A percentile compares a stretch with the other conserved stretches of the same genome.
Evolutionary conservation across 2,113 vertebrate species (phyloP).

Genomic region (Amazona vittata): DNA sequence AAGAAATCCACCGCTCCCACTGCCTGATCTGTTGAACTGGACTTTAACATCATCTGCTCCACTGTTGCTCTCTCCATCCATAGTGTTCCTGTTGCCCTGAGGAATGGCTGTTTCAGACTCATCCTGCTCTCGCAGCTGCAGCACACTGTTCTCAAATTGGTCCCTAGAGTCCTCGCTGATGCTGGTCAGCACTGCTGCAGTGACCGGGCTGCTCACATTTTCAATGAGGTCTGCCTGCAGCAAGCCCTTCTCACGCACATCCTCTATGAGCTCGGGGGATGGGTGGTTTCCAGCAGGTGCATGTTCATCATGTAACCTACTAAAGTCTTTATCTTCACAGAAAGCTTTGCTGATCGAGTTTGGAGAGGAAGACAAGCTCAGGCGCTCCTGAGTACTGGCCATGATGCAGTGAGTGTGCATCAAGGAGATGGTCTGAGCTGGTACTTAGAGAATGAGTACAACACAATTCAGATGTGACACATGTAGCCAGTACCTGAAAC

Average conservation of each 20-base stretch:
- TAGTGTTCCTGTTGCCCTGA: slow-evolving; percentile 74
- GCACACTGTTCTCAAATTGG: slow-evolving; percentile 95
- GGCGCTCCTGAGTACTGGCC: slow-evolving; percentile 93
- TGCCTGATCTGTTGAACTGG: slow-evolving; percentile 89
- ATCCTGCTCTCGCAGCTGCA: slow-evolving; percentile 93
- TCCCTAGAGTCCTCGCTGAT: slow-evolving; percentile 91
- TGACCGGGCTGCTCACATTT: slow-evolving; percentile 75
- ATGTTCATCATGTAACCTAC: slow-evolving; percentile 76
- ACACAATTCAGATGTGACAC: neutral
- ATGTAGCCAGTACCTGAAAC: slow-evolving; percentile 57
- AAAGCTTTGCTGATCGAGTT: slow-evolving; percentile 82
- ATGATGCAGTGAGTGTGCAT: slow-evolving; percentile 92
- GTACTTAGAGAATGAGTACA: slow-evolving; percentile 32
- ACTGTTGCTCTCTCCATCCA: slow-evolving; percentile 74
- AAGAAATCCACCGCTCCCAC: slow-evolving; percentile 87
- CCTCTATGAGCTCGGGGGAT: slow-evolving; percentile 84
- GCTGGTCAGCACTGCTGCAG: slow-evolving; percentile 81
- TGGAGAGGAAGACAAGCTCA: slow-evolving; percentile 88
- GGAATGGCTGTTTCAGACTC: slow-evolving; percentile 77
- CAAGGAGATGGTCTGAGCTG: slow-evolving; percentile 55
- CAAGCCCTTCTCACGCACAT: slow-evolving; percentile 78
- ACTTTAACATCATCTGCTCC: slow-evolving; percentile 89
- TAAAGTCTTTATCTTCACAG: slow-evolving; percentile 82
- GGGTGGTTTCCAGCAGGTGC: slow-evolving; percentile 61
- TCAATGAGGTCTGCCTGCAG: slow-evolving; percentile 74